These are phyloP conservation scores for Drosophila subsilvestris DNA, from an alignment of 2,888 invertebrate genomes.

Conservation along the genomic window DNA sequence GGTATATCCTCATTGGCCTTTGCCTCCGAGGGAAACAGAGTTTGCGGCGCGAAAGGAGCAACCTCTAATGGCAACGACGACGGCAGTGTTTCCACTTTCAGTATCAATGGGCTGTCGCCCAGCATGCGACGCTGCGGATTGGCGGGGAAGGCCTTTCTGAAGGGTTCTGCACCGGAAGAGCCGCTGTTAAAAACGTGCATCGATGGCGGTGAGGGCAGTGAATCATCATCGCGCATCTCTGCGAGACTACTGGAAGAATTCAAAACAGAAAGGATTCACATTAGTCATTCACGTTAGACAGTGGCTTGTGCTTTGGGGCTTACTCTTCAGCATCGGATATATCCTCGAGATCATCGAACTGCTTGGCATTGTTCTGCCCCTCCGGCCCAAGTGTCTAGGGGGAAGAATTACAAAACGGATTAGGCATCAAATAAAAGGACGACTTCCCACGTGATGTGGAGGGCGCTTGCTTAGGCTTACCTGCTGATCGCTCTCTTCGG, in stretches of 20 bases:
- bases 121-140: constrained; percentile 42
- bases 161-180: background rate
- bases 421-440: background rate
- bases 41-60: constrained; percentile 16
- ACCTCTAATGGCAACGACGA: background rate
- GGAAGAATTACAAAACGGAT: background rate
- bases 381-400: background rate
- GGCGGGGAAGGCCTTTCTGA: constrained; percentile 21
- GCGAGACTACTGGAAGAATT: constrained; percentile 22
- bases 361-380: background rate
- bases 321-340: constrained; percentile 83
- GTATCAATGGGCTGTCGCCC: background rate
- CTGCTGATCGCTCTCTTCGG: constrained; percentile 3
- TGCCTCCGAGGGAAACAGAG: constrained; percentile 76
- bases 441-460: background rate
- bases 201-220: constrained; percentile 42
- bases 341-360: constrained; percentile 74
- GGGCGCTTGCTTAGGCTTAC: background rate
- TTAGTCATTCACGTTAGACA: background rate
- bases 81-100: background rate
- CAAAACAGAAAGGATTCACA: background rate
- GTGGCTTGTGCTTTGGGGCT: constrained; percentile 48
- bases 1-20: constrained; percentile 60
- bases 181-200: constrained; percentile 32
- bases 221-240: constrained; percentile 22